Evolutionary conservation across 2,888 invertebrate species (phyloP).

Genomic region (Dexiosoma caninum): DNA sequence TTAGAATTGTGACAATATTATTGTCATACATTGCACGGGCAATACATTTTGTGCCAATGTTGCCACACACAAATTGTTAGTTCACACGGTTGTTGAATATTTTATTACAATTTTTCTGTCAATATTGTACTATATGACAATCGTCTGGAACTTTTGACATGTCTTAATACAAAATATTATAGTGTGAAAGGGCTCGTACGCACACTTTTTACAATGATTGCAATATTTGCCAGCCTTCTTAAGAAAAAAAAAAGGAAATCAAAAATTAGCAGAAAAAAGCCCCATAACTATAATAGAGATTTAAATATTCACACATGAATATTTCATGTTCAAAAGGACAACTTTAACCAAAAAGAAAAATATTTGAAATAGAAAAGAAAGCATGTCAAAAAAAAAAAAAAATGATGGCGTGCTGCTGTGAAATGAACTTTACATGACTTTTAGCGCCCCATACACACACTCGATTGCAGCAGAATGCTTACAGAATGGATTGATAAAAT

Average conservation of each 20-base stretch:
- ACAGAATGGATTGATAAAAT: conserved; percentile 7
- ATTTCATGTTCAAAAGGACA: background rate
- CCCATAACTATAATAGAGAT: background rate
- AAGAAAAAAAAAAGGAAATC: conserved; percentile 63
- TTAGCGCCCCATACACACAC: background rate
- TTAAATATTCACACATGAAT: background rate
- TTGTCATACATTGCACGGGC: no score
- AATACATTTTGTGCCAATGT: no score
- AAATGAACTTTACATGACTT: conserved; percentile 70
- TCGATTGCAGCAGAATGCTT: background rate
- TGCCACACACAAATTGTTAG: no score
- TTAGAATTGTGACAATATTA: no score
- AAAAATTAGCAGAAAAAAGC: conserved; percentile 65
- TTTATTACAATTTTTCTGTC: no score
- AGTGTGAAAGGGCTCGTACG: no score
- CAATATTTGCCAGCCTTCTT: background rate
- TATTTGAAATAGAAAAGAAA: background rate
- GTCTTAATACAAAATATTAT: no score
- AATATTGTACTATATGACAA: no score
- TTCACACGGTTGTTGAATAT: no score
- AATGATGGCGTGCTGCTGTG: conserved; percentile 70
- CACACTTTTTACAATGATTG: background rate
- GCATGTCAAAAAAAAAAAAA: conserved; percentile 65
- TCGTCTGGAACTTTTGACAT: no score
- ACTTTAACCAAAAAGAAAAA: background rate